Base-by-base conservation (phyloP, 2,888 invertebrate species). In the Gymnocheta viridis region DNA sequence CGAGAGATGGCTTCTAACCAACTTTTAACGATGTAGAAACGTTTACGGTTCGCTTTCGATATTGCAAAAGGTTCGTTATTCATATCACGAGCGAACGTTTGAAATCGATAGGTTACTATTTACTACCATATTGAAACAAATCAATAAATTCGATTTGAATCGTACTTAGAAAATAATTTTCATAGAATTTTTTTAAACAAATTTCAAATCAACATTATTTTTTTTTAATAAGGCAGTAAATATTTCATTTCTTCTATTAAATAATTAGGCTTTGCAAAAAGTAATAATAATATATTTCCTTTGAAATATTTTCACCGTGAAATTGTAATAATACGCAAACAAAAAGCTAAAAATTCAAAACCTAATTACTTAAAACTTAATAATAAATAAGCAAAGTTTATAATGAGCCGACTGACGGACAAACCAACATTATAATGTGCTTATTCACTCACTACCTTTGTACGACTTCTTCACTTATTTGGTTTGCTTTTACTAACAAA, bases 401-500 rank as follows among this genome's bases (percentile, higher is more conserved):
- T 67, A 67, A 60, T 35, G 47, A 17, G 49, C 35, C 35, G 27
- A 51, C 14, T 38, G 38, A 51, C 24, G 47, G 38, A 74, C 24
- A 66, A 66, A 60, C 47, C 38, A 70, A 44, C 70, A 79, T 44
- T 14, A n/a, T 24, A 29, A 49, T n/a, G n/a, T n/a, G n/a, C n/a
- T n/a, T n/a, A 49, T 66, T 2, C 0, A 49, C 7, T n/a, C n/a
- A n/a, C 29, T 17, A 24, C 17, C 10, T 7, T 62, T 27, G 3
- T n/a, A 27, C 22, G 29, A 3, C 2, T 22, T 32, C 10, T 6
- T 44, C 4, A 32, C n/a, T 49, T 27, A 38, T 35, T 74, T 79
- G 35, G 27, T 56, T 79, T 58, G 19, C 56, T 56, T 72, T 58
- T 17, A 47, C 44, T 79, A 72, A 64, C 44, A 47, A 27, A 64